phyloP scores from a whole-genome alignment of 1,140 invertebrate genomes.

The Tyrophagus putrescentiae region DNA sequence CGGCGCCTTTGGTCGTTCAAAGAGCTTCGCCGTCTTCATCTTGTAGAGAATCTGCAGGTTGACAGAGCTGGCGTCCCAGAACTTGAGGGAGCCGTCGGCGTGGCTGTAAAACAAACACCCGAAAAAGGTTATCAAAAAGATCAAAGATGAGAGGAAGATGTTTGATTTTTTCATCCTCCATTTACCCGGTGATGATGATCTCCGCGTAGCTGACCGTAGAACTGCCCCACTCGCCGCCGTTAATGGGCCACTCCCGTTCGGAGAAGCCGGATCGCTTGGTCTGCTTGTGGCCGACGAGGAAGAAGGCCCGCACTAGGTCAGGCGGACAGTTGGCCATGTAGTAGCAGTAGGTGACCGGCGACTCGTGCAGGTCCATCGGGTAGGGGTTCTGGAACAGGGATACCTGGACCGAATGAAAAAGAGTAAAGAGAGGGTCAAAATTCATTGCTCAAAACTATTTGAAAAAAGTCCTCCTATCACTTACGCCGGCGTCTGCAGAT shows the following conservation, averaged over 20 bases:
- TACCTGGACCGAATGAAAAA: conserved; percentile 42
- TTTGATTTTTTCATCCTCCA: too few species aligned
- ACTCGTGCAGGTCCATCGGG: conserved; percentile 91
- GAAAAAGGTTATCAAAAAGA: too few species aligned
- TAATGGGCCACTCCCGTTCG: conserved; percentile 86
- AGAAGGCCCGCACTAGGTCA: conserved; percentile 85
- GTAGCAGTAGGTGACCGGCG: conserved; percentile 82
- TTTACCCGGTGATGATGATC: conserved; percentile 83
- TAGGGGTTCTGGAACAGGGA: conserved; percentile 97
- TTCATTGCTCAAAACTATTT: background rate
- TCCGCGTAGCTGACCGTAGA: conserved; percentile 87
- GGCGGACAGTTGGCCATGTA: conserved; percentile 94
- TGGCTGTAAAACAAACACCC: conserved; percentile 58
- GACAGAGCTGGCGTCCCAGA: conserved; percentile 88
- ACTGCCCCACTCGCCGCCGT: conserved; percentile 81
- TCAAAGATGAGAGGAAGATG: too few species aligned
- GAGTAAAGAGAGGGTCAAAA: background rate
- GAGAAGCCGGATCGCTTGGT: conserved; percentile 32
- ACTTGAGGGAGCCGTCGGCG: conserved; percentile 87
- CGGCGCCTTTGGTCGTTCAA: conserved; percentile 52
- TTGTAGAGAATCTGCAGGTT: conserved; percentile 90
- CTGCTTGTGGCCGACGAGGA: conserved; percentile 60
- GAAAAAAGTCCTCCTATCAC: conserved; percentile 19
- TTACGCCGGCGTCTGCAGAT: conserved; percentile 69
- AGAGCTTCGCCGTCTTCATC: conserved; percentile 87